Percentiles rank a stretch among this genome's conserved stretches.
phyloP scores from a whole-genome alignment of 1,140 invertebrate genomes.

The Teleopsis dalmanni region DNA sequence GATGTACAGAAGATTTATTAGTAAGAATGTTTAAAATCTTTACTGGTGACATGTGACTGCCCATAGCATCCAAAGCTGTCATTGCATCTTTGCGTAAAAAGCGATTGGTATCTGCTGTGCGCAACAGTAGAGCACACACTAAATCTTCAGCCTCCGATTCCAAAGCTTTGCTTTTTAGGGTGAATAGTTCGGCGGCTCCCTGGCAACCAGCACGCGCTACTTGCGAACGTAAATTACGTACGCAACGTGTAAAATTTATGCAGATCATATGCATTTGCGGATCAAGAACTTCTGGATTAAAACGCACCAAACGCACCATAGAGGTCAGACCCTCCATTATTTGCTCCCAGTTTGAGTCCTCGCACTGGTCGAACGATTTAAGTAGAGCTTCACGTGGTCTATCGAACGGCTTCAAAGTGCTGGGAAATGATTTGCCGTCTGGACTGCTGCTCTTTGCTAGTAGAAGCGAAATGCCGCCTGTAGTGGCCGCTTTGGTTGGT shows the following conservation, averaged over 20 bases:
- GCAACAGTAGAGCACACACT: constrained; percentile 67
- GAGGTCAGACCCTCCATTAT: constrained; percentile 70
- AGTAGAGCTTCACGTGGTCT: constrained; percentile 58
- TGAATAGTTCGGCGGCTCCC: constrained; percentile 69
- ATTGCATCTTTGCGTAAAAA: constrained; percentile 84
- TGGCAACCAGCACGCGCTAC: constrained; percentile 79
- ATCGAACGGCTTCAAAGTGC: constrained; percentile 39
- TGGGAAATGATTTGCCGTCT: constrained; percentile 32
- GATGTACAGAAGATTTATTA: constrained; percentile 60
- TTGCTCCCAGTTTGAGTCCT: constrained; percentile 75
- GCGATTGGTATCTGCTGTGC: constrained; percentile 86
- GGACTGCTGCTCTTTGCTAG: constrained; percentile 32
- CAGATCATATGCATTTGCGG: constrained; percentile 57
- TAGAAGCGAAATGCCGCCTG: constrained; percentile 33
- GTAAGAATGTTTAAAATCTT: constrained; percentile 49
- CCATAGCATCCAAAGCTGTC: constrained; percentile 70
- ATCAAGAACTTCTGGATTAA: constrained; percentile 60
- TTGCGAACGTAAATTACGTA: constrained; percentile 82
- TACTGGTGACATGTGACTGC: constrained; percentile 57
- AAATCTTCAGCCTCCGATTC: constrained; percentile 86
- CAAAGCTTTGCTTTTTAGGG: constrained; percentile 58
- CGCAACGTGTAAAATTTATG: constrained; percentile 64
- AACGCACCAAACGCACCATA: constrained; percentile 62
- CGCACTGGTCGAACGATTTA: constrained; percentile 58
- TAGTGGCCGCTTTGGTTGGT: constrained; percentile 30